Evolutionary conservation across 2,888 invertebrate species (phyloP).

Genomic region (Philereme transversata): DNA sequence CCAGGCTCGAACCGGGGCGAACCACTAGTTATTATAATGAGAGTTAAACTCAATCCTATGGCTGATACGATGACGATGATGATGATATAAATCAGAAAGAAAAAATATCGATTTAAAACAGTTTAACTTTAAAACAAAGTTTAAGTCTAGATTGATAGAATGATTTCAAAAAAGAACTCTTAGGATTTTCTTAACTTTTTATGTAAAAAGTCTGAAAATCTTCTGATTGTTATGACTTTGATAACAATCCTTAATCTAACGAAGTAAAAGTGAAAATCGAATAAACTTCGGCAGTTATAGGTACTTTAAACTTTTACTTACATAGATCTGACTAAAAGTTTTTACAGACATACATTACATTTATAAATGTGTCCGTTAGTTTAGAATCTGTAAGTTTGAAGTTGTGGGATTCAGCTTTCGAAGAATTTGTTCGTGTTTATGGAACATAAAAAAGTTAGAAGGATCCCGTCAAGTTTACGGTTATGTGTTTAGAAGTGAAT

Average conservation of each 20-base stretch:
- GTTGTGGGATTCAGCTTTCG: not conserved
- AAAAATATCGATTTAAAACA: conserved; percentile 1
- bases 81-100: too few relatives aligned
- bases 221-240: conserved; percentile 21
- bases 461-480: too few relatives aligned
- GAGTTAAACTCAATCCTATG: too few relatives aligned
- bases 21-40: too few relatives aligned
- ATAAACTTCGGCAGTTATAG: conserved; percentile 15
- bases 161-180: conserved; percentile 2
- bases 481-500: too few relatives aligned
- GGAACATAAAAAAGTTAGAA: too few relatives aligned
- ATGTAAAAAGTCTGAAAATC: conserved; percentile 23
- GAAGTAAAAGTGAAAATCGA: conserved; percentile 16
- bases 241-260: conserved; percentile 19
- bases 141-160: conserved; percentile 12
- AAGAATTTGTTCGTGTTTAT: not conserved
- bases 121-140: conserved; percentile 12
- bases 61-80: too few relatives aligned
- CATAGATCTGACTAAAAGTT: conserved; percentile 5
- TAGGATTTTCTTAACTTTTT: conserved; percentile 16
- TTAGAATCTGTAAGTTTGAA: not conserved
- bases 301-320: conserved; percentile 16
- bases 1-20: too few relatives aligned
- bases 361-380: conserved; percentile 12
- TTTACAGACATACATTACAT: conserved; percentile 2